Conservation (phyloP, 2,113 vertebrate genomes). For the Fregata magnificens region DNA sequence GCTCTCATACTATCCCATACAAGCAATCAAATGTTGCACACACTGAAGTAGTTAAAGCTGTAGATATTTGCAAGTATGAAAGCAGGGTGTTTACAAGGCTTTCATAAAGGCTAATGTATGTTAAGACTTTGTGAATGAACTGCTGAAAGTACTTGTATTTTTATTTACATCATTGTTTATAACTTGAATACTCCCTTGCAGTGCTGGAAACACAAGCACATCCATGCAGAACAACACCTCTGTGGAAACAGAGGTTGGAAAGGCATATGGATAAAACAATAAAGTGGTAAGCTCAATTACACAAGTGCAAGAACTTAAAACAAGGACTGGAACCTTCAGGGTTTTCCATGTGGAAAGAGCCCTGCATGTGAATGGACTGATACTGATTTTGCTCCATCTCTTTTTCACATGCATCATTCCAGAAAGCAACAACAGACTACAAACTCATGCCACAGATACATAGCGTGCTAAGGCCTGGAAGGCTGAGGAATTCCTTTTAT, state of each 20-base stretch:
- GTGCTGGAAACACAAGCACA: neutral
- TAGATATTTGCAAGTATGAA: neutral
- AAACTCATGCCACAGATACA: neutral
- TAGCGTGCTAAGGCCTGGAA: accelerated
- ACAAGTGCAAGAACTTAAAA: neutral
- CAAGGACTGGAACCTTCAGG: neutral
- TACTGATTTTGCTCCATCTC: neutral
- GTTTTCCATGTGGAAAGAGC: neutral
- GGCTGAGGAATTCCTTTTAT: neutral
- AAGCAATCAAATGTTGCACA: neutral
- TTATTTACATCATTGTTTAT: neutral
- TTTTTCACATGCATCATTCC: neutral
- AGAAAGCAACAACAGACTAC: neutral
- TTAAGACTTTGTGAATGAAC: neutral
- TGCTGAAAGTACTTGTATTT: neutral
- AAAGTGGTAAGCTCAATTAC: neutral
- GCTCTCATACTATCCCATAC: neutral
- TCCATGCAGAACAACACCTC: neutral
- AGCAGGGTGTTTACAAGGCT: too few species aligned
- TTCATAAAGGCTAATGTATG: neutral
- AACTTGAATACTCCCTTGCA: neutral
- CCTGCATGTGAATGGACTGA: neutral
- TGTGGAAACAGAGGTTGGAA: neutral
- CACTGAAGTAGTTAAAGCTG: neutral
- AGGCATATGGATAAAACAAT: neutral